Conservation (phyloP, 2,113 vertebrate genomes). For the Mormoops blainvillei region DNA sequence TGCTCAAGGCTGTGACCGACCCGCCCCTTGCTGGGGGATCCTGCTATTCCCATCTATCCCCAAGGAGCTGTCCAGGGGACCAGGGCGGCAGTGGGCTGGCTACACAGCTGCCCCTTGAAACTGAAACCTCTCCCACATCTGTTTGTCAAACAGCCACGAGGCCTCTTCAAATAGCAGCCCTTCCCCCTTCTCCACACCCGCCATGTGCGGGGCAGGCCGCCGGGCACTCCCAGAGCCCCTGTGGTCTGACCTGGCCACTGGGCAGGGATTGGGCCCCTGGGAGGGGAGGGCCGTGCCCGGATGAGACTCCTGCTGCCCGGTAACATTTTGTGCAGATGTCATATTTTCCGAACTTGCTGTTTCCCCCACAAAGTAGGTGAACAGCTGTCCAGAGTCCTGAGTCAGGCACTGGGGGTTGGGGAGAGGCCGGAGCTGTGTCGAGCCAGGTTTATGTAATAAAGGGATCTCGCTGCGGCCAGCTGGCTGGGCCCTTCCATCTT, state of each 20-base stretch:
- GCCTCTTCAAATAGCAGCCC: constrained; percentile 63
- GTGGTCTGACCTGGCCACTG: constrained; percentile 15
- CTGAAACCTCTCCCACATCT: constrained; percentile 65
- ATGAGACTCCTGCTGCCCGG: constrained; percentile 64
- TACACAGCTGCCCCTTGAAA: not conserved
- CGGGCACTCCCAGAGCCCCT: constrained; percentile 35
- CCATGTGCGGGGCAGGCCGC: not conserved
- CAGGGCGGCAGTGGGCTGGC: not conserved
- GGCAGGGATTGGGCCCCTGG: constrained; percentile 37
- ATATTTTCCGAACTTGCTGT: constrained; percentile 79
- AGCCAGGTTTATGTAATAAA: constrained; percentile 80
- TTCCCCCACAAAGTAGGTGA: constrained; percentile 78
- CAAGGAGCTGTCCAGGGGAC: not conserved
- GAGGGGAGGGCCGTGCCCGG: constrained; percentile 46
- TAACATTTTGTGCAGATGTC: constrained; percentile 78
- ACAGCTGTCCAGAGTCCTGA: constrained; percentile 84
- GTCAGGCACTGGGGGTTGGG: constrained; percentile 67
- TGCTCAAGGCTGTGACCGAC: not conserved
- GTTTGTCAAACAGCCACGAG: constrained; percentile 56
- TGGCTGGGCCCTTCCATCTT: constrained; percentile 35
- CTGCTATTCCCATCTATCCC: not conserved
- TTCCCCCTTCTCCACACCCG: not conserved
- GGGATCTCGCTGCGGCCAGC: constrained; percentile 52
- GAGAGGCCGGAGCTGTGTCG: constrained; percentile 37
- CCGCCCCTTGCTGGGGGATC: not conserved